Percentiles rank a stretch among this genome's conserved stretches.
phyloP scores from a whole-genome alignment of 2,888 invertebrate genomes.

The Pharmacophagus antenor region DNA sequence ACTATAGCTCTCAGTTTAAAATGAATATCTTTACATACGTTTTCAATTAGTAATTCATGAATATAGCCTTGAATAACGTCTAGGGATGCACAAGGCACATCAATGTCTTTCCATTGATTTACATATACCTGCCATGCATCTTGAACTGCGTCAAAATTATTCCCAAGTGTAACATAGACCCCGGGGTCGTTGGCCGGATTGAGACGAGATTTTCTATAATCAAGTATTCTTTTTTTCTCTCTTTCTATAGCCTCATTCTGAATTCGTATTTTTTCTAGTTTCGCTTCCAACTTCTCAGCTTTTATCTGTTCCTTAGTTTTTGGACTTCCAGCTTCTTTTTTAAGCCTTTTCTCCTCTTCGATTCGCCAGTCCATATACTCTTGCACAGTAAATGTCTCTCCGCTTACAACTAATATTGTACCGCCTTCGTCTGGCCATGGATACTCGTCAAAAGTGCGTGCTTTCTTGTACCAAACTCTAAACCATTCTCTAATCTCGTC shows the following conservation, averaged over 20 bases:
- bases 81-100: constrained; percentile 66
- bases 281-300: constrained; percentile 62
- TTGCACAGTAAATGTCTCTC: constrained; percentile 81
- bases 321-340: constrained; percentile 54
- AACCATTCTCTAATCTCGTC: constrained; percentile 90
- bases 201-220: constrained; percentile 72
- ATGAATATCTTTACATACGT: constrained; percentile 83
- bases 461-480: constrained; percentile 80
- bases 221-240: constrained; percentile 61
- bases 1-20: constrained; percentile 84
- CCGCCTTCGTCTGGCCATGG: constrained; percentile 88
- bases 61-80: constrained; percentile 83
- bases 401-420: constrained; percentile 78
- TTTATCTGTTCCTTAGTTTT: constrained; percentile 71
- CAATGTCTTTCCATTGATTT: constrained; percentile 62
- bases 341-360: constrained; percentile 57
- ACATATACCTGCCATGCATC: constrained; percentile 57
- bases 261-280: constrained; percentile 63
- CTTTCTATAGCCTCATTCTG: constrained; percentile 54
- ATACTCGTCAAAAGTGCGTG: constrained; percentile 84
- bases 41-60: constrained; percentile 83
- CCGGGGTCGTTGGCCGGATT: constrained; percentile 72
- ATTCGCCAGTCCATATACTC: constrained; percentile 76
- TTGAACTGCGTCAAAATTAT: constrained; percentile 43
- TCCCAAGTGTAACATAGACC: constrained; percentile 52